Percentiles rank a stretch among this genome's conserved stretches.
phyloP scores from a whole-genome alignment of 1,140 invertebrate genomes.

The Megalonaias nervosa region DNA sequence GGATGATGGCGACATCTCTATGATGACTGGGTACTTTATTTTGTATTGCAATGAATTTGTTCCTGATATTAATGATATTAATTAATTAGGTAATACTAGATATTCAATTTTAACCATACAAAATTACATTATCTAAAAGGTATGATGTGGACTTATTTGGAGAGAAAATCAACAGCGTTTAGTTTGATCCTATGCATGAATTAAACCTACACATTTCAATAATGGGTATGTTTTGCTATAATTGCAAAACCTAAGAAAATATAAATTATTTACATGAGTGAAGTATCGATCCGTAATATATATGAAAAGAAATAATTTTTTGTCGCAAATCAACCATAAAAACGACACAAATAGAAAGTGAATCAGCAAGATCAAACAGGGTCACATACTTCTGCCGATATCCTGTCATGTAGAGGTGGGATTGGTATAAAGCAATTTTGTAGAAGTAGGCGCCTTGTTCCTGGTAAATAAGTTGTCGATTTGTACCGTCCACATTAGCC shows the following conservation, averaged over 20 bases:
- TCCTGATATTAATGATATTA: neutral
- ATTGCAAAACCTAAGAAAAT: neutral
- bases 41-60: too few relatives aligned
- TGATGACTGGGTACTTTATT: too few relatives aligned
- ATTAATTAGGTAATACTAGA: neutral
- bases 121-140: too few relatives aligned
- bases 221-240: neutral
- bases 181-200: too few relatives aligned
- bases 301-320: neutral
- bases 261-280: neutral
- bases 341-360: too few relatives aligned
- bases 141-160: too few relatives aligned
- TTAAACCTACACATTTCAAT: too few relatives aligned
- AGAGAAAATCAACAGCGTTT: too few relatives aligned
- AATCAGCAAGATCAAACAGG: neutral
- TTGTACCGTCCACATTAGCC: constrained; percentile 58
- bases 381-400: constrained; percentile 46
- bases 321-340: too few relatives aligned
- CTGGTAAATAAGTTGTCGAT: constrained; percentile 63
- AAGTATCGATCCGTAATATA: neutral
- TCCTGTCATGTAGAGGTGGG: constrained; percentile 65
- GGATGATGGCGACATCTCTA: neutral
- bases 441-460: constrained; percentile 80
- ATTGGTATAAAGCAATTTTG: constrained; percentile 77
- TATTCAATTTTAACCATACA: neutral